Percentiles rank a stretch among this genome's conserved stretches.
Evolutionary conservation across 2,797 vertebrate genomes (phyloP).

Genomic region (Manis pentadactyla): DNA sequence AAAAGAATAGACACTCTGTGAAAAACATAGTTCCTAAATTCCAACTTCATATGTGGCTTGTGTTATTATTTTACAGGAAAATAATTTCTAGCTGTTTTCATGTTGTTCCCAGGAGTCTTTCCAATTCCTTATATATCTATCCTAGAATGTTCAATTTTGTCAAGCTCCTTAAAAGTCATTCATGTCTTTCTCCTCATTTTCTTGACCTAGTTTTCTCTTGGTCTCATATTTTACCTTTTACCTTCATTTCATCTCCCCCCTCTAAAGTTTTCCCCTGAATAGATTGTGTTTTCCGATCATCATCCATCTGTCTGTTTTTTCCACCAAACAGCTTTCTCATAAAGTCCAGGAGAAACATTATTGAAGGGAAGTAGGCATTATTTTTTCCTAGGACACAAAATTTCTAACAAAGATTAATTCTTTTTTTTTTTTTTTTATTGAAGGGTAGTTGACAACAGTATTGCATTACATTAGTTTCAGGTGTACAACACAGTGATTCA

Average conservation of each 20-base stretch:
- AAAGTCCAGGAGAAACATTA: neutral
- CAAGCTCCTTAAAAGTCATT: conserved; percentile 50
- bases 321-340: neutral
- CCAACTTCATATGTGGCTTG: conserved; percentile 45
- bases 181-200: conserved; percentile 41
- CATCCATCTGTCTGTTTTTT: neutral
- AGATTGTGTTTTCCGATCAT: conserved; percentile 8
- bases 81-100: conserved; percentile 64
- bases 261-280: neutral
- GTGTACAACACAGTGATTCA: too few relatives aligned
- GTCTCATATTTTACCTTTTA: conserved; percentile 41
- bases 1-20: conserved; percentile 26
- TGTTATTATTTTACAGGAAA: conserved; percentile 68
- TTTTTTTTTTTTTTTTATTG: too few relatives aligned
- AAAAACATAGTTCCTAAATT: conserved; percentile 63
- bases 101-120: conserved; percentile 40
- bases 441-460: too few relatives aligned
- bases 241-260: neutral
- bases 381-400: neutral
- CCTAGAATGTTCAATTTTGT: conserved; percentile 66
- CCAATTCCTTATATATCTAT: conserved; percentile 44
- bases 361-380: neutral
- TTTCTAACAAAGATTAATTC: conserved; percentile 34
- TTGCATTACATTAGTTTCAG: too few relatives aligned
- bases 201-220: conserved; percentile 54